A percentile compares a stretch with the other conserved stretches of the same genome.
Evolutionary conservation across 2,888 invertebrate species (phyloP).

Genomic region (Octodonta nipae): DNA sequence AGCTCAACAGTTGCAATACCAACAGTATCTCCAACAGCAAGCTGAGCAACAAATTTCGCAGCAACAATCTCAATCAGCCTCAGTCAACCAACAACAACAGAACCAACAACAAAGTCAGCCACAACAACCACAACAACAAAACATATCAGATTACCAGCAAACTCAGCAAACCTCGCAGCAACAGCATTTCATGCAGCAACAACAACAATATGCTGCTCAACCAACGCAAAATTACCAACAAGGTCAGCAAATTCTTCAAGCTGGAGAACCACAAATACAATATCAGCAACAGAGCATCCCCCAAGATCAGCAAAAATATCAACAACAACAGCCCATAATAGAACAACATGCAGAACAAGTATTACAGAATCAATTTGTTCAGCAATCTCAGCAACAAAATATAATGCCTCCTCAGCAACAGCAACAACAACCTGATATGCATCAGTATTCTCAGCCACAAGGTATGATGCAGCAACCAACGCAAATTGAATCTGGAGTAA

Average conservation of each 20-base stretch:
- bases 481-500: constrained; percentile 13
- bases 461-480: constrained; percentile 13
- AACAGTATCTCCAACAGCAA: constrained; percentile 43
- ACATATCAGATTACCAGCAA: no score
- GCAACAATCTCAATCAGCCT: constrained; percentile 13
- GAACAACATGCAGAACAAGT: constrained; percentile 15
- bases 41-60: constrained; percentile 35
- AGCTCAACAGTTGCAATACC: constrained; percentile 43
- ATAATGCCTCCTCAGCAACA: constrained; percentile 13
- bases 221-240: constrained; percentile 9
- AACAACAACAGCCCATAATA: constrained; percentile 20
- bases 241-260: constrained; percentile 2
- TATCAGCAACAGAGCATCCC: constrained; percentile 8
- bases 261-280: constrained; percentile 9
- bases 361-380: constrained; percentile 14
- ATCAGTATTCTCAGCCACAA: constrained; percentile 15
- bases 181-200: constrained; percentile 9
- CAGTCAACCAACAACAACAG: constrained; percentile 36
- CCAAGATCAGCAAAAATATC: constrained; percentile 16
- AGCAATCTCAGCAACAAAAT: no score
- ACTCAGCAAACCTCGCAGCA: constrained; percentile 17
- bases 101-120: constrained; percentile 16
- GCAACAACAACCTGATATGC: constrained; percentile 12
- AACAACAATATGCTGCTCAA: constrained; percentile 10
- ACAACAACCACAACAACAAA: constrained; percentile 33